phyloP scores from a whole-genome alignment of 23 tunicate species.

The Styela plicata region DNA sequence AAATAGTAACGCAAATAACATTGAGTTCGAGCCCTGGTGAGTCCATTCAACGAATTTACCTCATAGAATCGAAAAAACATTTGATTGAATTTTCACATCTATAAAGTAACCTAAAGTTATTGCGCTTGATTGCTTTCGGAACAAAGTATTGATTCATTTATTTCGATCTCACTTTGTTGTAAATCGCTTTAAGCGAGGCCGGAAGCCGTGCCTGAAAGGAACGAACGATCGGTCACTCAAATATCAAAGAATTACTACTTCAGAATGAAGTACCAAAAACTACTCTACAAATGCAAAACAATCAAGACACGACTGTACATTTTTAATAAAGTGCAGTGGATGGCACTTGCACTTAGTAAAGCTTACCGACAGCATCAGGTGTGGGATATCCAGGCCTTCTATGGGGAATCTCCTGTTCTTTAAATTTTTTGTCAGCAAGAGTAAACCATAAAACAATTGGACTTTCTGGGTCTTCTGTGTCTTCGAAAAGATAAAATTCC shows the following conservation, averaged over 20 bases:
- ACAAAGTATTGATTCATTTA: no score
- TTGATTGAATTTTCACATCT: no score
- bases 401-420: neutral
- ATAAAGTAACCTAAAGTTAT: no score
- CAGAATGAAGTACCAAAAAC: neutral
- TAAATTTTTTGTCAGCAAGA: neutral
- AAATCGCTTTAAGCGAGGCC: neutral
- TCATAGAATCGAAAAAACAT: no score
- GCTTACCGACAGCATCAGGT: neutral
- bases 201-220: no score
- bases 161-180: neutral
- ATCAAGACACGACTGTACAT: neutral
- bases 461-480: constrained; percentile 12
- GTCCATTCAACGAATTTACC: no score
- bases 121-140: no score
- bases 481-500: constrained; percentile 23
- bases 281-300: neutral
- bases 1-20: no score
- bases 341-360: neutral
- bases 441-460: constrained; percentile 29
- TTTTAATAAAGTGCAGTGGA: no score
- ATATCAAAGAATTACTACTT: no score
- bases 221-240: no score
- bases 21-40: no score
- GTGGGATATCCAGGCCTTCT: neutral